Evolutionary conservation across 2,797 vertebrate species (phyloP).

Genomic region (Enteromius viviparus): DNA sequence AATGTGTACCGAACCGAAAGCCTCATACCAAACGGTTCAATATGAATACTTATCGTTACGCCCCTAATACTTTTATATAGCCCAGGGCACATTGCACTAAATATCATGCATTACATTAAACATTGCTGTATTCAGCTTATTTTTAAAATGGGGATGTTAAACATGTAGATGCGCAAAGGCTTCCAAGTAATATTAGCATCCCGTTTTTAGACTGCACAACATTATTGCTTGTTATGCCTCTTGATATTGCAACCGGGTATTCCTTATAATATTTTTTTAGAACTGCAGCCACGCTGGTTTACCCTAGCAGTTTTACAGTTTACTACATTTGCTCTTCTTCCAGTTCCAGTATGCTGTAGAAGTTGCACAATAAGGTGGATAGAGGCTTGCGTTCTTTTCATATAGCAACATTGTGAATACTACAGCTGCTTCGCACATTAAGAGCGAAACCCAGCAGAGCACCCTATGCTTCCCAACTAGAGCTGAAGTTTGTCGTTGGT

Average conservation of each 20-base stretch:
- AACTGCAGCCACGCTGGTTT: background rate
- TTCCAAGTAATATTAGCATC: background rate
- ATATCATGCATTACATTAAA: background rate
- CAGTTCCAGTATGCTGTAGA: background rate
- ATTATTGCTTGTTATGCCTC: background rate
- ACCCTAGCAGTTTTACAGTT: background rate
- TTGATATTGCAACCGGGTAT: background rate
- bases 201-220: background rate
- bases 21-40: too few relatives aligned
- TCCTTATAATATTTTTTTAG: background rate
- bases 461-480: background rate
- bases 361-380: background rate
- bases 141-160: background rate
- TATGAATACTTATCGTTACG: too few relatives aligned
- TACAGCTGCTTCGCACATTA: background rate
- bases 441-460: background rate
- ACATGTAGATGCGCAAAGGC: background rate
- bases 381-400: background rate
- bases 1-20: too few relatives aligned
- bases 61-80: background rate
- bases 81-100: background rate
- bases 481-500: slow-evolving; percentile 39
- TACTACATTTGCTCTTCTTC: background rate
- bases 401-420: background rate
- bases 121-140: background rate